Evolutionary conservation across 2,797 vertebrate genomes (phyloP).

Genomic region (Macropus fuliginosus): DNA sequence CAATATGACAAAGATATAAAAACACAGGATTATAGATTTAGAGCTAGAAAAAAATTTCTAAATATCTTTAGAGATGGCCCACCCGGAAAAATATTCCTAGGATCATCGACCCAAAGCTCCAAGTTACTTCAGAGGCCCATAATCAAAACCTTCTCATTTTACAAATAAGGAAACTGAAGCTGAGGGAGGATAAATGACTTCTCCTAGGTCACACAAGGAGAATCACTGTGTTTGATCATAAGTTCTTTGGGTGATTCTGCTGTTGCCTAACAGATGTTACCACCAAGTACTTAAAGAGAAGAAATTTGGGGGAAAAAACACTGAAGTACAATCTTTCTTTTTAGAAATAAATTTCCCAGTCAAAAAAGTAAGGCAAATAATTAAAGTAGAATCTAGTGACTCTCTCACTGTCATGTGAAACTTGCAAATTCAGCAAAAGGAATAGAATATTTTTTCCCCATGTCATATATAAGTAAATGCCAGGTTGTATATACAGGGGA

Average conservation of each 20-base stretch:
- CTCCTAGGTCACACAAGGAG: neutral
- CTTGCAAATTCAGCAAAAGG: neutral
- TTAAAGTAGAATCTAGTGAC: neutral
- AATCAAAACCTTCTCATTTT: neutral
- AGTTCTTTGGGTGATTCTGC: neutral
- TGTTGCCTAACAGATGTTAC: neutral
- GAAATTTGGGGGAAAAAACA: conserved; percentile 24
- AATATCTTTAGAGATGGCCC: neutral
- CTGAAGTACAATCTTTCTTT: neutral
- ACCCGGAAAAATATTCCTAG: neutral
- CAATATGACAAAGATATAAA: conserved; percentile 1
- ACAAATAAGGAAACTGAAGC: neutral
- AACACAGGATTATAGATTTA: neutral
- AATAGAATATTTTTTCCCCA: neutral
- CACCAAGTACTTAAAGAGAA: conserved; percentile 38
- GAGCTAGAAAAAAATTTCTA: neutral
- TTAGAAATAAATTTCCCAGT: conserved; percentile 4
- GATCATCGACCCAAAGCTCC: neutral
- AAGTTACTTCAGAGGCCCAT: neutral
- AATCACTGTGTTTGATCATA: neutral
- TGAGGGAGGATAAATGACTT: neutral
- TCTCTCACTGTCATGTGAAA: neutral
- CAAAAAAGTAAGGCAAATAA: conserved; percentile 17
- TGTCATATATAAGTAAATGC: neutral
- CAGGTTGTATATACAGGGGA: neutral